Evolutionary conservation across 2,888 invertebrate species (phyloP).

Genomic region (Dicyrtomina minuta): DNA sequence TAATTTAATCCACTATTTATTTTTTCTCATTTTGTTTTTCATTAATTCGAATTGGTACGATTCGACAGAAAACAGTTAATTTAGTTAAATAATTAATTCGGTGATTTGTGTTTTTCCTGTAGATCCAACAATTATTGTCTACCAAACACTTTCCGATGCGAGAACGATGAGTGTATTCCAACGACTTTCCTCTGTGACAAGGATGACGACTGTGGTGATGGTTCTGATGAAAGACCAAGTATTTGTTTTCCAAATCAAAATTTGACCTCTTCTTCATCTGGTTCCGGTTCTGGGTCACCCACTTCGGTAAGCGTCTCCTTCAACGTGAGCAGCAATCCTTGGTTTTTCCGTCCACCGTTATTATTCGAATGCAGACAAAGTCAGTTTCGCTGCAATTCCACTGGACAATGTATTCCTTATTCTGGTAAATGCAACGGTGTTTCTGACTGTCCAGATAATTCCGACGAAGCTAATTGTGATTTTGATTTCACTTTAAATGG

Average conservation of each 20-base stretch:
- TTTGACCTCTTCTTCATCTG: background rate
- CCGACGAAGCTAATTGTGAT: conserved; percentile 7
- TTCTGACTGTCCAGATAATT: conserved; percentile 13
- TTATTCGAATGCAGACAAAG: too few species aligned
- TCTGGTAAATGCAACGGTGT: background rate
- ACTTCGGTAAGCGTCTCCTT: too few species aligned
- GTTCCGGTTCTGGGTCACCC: too few species aligned
- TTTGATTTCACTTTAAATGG: too few species aligned
- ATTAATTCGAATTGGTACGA: too few species aligned
- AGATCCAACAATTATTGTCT: conserved; percentile 15
- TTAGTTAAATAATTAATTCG: too few species aligned
- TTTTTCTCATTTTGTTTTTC: conserved; percentile 3
- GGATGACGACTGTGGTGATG: conserved; percentile 5
- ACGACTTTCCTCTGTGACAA: background rate
- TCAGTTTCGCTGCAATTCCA: conserved; percentile 5
- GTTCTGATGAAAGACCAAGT: background rate
- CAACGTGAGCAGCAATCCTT: too few species aligned
- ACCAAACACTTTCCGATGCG: conserved; percentile 4
- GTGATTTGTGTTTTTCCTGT: too few species aligned
- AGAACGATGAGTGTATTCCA: conserved; percentile 8
- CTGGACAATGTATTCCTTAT: conserved; percentile 8
- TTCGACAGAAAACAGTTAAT: too few species aligned
- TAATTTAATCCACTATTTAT: background rate
- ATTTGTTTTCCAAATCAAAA: background rate
- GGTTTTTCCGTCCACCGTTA: too few species aligned